phyloP scores from a whole-genome alignment of 2,888 invertebrate species.

The Nezara viridula region DNA sequence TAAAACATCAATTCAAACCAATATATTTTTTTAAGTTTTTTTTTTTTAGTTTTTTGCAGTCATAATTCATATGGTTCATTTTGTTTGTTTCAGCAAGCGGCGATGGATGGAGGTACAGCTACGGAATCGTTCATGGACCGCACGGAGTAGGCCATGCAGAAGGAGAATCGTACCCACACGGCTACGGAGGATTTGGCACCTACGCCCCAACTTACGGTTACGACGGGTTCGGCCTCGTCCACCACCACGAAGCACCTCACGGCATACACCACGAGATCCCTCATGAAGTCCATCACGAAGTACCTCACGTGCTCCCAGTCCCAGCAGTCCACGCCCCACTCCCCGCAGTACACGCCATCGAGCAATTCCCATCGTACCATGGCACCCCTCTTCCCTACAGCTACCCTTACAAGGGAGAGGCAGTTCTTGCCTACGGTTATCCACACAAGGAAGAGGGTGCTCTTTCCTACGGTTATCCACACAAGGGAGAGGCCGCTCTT shows the following conservation, averaged over 20 bases:
- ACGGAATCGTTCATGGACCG: slow-evolving; percentile 63
- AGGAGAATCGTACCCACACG: slow-evolving; percentile 64
- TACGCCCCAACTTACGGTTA: slow-evolving; percentile 63
- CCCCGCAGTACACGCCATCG: slow-evolving; percentile 1
- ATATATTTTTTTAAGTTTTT: too few species aligned
- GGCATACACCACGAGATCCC: slow-evolving; percentile 35
- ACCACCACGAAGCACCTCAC: slow-evolving; percentile 25
- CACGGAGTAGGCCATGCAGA: slow-evolving; percentile 61
- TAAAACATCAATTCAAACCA: too few species aligned
- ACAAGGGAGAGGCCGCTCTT: neutral
- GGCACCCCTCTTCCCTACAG: neutral
- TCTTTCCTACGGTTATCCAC: neutral
- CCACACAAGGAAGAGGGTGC: neutral
- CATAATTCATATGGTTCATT: neutral
- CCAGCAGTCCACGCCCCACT: slow-evolving; percentile 46
- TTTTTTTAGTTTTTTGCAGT: too few species aligned
- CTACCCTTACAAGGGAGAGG: neutral
- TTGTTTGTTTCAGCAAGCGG: slow-evolving; percentile 61
- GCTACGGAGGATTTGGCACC: slow-evolving; percentile 63
- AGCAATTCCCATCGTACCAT: neutral
- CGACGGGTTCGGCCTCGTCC: slow-evolving; percentile 14
- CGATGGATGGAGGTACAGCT: slow-evolving; percentile 62
- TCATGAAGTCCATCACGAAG: neutral
- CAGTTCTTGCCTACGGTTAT: neutral
- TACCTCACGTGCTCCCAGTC: slow-evolving; percentile 41